Evolutionary conservation across 30 jellyfish, hydroid and myxozoan species (phyloP), one percentile per base, ranked within the genome.

Genomic region (Phacellophora camtschatica): DNA sequence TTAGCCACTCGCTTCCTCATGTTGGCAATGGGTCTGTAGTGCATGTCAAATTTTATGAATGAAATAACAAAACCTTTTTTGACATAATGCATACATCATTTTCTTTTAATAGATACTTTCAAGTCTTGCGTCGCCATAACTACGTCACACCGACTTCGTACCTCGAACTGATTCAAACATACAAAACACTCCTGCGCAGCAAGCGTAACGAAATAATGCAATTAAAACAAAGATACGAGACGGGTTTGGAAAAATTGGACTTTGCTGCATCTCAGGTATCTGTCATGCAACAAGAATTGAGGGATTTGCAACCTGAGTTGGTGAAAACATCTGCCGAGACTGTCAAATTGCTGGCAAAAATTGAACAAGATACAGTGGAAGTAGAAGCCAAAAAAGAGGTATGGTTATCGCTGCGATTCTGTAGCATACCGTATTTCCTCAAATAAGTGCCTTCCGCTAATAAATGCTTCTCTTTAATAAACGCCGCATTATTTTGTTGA

Each of bases 361-460:
- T 92, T 79, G 98, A 75, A 33, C 96, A 92, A 50, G 98, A 92
- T 41, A 92, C 98, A 3, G 98, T 92, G 55, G 98, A 92, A 92
- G 98, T 92, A 8, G 96, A 92, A 58, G 98, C 98, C 33, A 92
- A 92, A 77, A 92, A 92, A 86, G 98, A 92, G 97, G 98, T 92
- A 2, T 59, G 19, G 1, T 29, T 0, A n/a, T n/a, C n/a, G n/a
- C n/a, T n/a, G n/a, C n/a, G n/a, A n/a, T n/a, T n/a, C n/a, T n/a
- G n/a, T n/a, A n/a, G n/a, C n/a, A n/a, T n/a, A n/a, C n/a, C n/a
- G n/a, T n/a, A n/a, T n/a, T n/a, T n/a, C n/a, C n/a, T n/a, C n/a
- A n/a, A n/a, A n/a, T n/a, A n/a, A n/a, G n/a, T n/a, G n/a, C 3
- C 33, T 3, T 62, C 10, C 6, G n/a, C n/a, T n/a, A n/a, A n/a